Evolutionary conservation across 1,140 invertebrate genomes (phyloP), one percentile per base, ranked within the genome.

Genomic region (Lordiphosa stackelbergi): DNA sequence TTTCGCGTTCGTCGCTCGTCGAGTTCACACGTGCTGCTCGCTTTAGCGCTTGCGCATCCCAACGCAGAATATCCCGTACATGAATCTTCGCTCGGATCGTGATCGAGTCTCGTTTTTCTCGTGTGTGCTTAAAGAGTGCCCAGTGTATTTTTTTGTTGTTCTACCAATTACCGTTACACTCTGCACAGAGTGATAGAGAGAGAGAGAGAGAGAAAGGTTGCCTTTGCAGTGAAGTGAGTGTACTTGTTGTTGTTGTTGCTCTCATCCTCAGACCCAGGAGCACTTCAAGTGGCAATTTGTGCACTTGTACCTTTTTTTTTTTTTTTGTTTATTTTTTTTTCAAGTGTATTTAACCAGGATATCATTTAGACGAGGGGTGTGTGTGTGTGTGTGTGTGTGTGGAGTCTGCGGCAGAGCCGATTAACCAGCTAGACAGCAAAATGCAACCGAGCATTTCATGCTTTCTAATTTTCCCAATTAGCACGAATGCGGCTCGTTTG

Each of bases 1-100:
- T 86, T 86, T 86, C 77, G 79, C 81, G 79, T 86, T 86, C 75
- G 77, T 85, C 85, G 73, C 73, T 86, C 68, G 85, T 71, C 74
- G 73, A 73, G 85, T 86, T 71, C 85, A 79, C 85, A 86, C 85
- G 85, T 86, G 73, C 69, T 73, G 72, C 77, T 71, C 69, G 74
- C 62, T 71, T 69, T 38, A 57, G 63, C 52, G 43, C 43, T 19
- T 19, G 19, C 19, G 19, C 22, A 24, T 24, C 22, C 22, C 28
- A 28, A 24, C 42, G 42, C 42, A 45, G 42, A 45, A 46, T 46
- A 42, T 42, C 19, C 40, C 24, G 24, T 46, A 45, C 10, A 11
- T 46, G 24, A 13, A 46, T 12, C n/a, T 45, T 24, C 22, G 42
- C n/a, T 19, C 36, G 43, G 12, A 46, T 34, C 43, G 43, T 34